A percentile compares a stretch with the other conserved stretches of the same genome.
phyloP scores from a whole-genome alignment of 2,888 invertebrate genomes.

The Artemia sp. region DNA sequence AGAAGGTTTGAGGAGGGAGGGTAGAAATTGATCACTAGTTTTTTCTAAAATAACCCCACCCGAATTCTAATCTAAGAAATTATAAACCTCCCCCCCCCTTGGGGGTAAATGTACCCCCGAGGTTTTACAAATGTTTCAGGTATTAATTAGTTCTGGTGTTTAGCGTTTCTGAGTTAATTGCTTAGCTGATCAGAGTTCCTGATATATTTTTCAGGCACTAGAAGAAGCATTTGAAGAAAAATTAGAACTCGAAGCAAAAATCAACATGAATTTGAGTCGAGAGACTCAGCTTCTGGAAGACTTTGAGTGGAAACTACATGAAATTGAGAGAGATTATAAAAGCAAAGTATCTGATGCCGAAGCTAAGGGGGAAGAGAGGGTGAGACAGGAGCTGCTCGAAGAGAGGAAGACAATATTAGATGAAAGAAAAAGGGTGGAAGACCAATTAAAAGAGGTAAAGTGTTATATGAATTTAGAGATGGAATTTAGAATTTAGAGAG shows the following conservation, averaged over 20 bases:
- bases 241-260: slow-evolving; percentile 47
- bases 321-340: slow-evolving; percentile 52
- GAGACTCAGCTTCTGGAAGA: slow-evolving; percentile 57
- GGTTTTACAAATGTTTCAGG: background rate
- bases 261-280: slow-evolving; percentile 45
- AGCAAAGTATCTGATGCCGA: slow-evolving; percentile 39
- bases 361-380: slow-evolving; percentile 25
- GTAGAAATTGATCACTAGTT: too few species aligned
- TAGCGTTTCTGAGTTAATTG: background rate
- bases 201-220: slow-evolving; percentile 32
- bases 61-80: too few species aligned
- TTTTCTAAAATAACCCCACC: too few species aligned
- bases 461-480: background rate
- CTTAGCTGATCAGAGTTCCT: background rate
- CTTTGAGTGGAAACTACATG: slow-evolving; percentile 66
- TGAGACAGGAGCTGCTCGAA: slow-evolving; percentile 26
- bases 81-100: too few species aligned
- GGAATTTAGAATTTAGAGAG: too few species aligned
- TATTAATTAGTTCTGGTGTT: background rate
- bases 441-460: slow-evolving; percentile 29
- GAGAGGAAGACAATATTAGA: slow-evolving; percentile 27
- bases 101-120: too few species aligned
- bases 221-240: slow-evolving; percentile 45
- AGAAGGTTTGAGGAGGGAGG: too few species aligned
- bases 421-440: slow-evolving; percentile 27